A percentile compares a stretch with the other conserved stretches of the same genome.
phyloP scores from a whole-genome alignment of 2,113 vertebrate species.

The Formicarius rufipectus region DNA sequence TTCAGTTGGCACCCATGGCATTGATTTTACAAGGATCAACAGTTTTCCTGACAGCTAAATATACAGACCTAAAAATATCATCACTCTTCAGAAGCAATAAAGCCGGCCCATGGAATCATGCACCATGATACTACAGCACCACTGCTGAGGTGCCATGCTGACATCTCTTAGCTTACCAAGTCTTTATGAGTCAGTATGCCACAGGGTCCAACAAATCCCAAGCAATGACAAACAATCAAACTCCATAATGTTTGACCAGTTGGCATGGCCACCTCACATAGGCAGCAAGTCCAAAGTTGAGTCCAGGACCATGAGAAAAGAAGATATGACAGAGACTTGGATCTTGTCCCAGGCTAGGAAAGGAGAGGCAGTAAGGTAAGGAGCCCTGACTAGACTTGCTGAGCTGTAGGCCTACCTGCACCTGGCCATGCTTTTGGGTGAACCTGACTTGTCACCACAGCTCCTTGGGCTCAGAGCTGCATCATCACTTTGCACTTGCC shows the following conservation, averaged over 20 bases:
- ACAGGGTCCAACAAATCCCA: background rate
- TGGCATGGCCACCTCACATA: background rate
- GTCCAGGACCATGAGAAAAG: background rate
- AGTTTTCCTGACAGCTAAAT: background rate
- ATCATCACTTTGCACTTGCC: background rate
- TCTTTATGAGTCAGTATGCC: background rate
- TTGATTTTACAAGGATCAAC: background rate
- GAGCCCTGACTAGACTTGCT: background rate
- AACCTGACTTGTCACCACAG: background rate
- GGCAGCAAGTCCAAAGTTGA: background rate
- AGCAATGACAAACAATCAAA: background rate
- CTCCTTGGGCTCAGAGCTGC: background rate
- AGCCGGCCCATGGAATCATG: rapidly evolving
- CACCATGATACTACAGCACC: rapidly evolving
- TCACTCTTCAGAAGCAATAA: background rate
- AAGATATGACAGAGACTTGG: background rate
- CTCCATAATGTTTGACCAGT: background rate
- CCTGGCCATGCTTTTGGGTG: background rate
- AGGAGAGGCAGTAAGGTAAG: background rate
- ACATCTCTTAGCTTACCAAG: background rate
- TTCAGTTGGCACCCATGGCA: background rate
- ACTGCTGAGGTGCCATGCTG: background rate
- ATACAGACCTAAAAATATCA: background rate
- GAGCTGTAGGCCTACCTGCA: background rate
- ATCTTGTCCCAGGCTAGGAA: background rate